phyloP scores from a whole-genome alignment of 2,113 vertebrate genomes.

The Zosterops pallidus region DNA sequence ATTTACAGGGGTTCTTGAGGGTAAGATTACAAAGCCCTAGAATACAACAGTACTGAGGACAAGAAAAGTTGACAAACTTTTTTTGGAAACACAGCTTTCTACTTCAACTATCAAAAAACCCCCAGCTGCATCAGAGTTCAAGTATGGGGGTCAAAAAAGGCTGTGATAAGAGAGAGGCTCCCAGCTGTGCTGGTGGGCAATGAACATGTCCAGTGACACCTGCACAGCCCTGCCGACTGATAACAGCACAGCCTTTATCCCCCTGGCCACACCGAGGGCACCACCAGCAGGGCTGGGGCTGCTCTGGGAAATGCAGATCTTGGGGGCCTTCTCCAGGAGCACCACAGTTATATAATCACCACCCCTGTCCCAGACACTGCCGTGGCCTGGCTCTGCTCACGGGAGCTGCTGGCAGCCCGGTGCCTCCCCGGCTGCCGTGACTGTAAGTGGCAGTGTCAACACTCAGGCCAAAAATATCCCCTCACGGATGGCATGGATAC shows the following conservation, averaged over 20 bases:
- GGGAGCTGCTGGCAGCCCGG: background rate
- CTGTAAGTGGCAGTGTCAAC: conserved; percentile 83
- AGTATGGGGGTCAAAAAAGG: background rate
- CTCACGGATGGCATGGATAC: conserved; percentile 76
- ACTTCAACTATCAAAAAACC: background rate
- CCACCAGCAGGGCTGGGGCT: background rate
- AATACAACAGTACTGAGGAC: background rate
- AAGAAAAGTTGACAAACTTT: background rate
- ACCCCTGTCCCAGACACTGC: background rate
- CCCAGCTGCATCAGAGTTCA: background rate
- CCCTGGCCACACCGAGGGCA: background rate
- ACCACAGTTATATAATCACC: background rate
- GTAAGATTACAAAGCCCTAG: background rate
- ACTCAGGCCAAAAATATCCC: conserved; percentile 85
- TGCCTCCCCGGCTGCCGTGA: conserved; percentile 22
- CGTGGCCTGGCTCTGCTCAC: background rate
- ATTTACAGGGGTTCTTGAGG: background rate
- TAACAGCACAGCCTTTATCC: background rate
- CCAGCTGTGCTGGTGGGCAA: background rate
- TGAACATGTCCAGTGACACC: background rate
- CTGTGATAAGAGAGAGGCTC: background rate
- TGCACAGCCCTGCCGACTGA: background rate
- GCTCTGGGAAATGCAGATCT: background rate
- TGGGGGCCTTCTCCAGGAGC: background rate
- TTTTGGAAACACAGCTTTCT: conserved; percentile 21